These are phyloP conservation scores for Tachycineta bicolor DNA, from an alignment of 2,113 vertebrate genomes.

Conservation along the genomic window DNA sequence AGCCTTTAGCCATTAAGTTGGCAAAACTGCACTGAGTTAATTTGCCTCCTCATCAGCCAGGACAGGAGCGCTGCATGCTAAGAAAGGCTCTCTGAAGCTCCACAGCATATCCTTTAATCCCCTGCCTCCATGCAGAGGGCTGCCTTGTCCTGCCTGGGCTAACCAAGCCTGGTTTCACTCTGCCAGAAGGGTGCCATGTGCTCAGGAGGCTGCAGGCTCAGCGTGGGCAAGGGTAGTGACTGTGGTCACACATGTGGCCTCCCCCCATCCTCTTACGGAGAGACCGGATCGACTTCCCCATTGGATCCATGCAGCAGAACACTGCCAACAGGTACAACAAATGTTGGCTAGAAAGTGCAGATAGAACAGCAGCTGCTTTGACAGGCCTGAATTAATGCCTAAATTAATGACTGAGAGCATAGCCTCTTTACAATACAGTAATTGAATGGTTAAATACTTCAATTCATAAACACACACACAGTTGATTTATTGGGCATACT, in stretches of 20 bases:
- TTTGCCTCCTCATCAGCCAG: neutral
- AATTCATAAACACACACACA: neutral
- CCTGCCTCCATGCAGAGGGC: neutral
- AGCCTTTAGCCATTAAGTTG: neutral
- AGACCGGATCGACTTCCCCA: rapidly evolving
- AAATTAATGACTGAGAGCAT: neutral
- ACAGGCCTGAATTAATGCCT: neutral
- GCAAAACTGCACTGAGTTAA: neutral
- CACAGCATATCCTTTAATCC: neutral
- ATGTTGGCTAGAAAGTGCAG: neutral
- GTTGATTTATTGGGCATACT: neutral
- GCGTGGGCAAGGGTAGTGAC: neutral
- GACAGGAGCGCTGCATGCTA: neutral
- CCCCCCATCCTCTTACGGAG: neutral
- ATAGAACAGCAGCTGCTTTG: neutral
- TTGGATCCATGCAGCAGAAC: neutral
- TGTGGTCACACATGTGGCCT: neutral
- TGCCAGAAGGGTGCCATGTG: neutral
- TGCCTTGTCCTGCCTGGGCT: neutral
- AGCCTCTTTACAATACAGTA: neutral
- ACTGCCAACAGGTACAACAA: neutral
- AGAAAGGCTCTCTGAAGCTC: neutral
- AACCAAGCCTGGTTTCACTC: neutral
- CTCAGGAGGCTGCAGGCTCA: neutral
- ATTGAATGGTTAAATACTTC: slow-evolving; percentile 16